phyloP scores from a whole-genome alignment of 2,888 invertebrate species.

The Drosophila colorata region DNA sequence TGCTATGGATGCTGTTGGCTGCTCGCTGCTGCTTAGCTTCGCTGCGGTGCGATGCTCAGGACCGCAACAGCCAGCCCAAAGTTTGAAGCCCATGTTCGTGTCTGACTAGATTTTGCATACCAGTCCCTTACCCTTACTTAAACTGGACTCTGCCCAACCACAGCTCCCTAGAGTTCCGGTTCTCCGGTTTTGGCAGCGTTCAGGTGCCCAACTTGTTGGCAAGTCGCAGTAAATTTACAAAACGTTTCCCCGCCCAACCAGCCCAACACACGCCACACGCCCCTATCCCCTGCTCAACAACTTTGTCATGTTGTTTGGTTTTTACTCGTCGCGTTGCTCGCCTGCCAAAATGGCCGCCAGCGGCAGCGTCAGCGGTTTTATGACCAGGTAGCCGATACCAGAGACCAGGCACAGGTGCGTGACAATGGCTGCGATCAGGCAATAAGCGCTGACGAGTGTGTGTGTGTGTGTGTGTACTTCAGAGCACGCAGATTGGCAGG shows the following conservation, averaged over 20 bases:
- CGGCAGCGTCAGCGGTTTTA: constrained; percentile 42
- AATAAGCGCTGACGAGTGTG: constrained; percentile 26
- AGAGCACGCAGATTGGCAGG: constrained; percentile 28
- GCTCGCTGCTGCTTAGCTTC: constrained; percentile 27
- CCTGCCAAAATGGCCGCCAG: constrained; percentile 39
- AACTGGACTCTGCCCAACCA: constrained; percentile 3
- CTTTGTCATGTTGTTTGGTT: constrained; percentile 30
- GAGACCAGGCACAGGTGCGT: constrained; percentile 47
- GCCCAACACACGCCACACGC: not conserved
- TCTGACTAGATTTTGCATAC: constrained; percentile 54
- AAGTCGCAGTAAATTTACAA: constrained; percentile 47
- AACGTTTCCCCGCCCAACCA: constrained; percentile 11
- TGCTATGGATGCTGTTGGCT: constrained; percentile 8
- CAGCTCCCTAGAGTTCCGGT: not conserved
- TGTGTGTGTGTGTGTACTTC: not conserved
- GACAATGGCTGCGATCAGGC: constrained; percentile 52
- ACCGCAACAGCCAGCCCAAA: constrained; percentile 59
- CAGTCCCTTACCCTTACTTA: not conserved
- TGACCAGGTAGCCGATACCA: constrained; percentile 18
- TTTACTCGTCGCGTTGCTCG: constrained; percentile 13
- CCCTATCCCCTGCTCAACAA: not conserved
- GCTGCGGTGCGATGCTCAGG: constrained; percentile 42
- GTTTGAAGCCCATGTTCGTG: constrained; percentile 44
- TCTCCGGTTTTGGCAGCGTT: constrained; percentile 7
- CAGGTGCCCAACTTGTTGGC: constrained; percentile 27